phyloP scores from a whole-genome alignment of 2,113 vertebrate genomes.

The Osmerus eperlanus region DNA sequence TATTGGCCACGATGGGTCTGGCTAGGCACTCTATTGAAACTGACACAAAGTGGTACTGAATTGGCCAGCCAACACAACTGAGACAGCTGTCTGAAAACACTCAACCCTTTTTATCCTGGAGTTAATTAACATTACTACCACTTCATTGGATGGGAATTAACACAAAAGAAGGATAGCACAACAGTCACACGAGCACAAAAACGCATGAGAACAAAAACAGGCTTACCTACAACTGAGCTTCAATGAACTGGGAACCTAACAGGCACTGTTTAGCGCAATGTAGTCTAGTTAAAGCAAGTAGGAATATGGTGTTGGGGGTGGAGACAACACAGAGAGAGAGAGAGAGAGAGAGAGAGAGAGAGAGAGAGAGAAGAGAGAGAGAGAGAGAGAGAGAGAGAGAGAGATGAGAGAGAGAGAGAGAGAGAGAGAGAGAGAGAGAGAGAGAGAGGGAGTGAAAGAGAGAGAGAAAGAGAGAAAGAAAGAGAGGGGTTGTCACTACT shows the following conservation, averaged over 20 bases:
- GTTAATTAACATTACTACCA: conserved; percentile 10
- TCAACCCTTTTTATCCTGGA: background rate
- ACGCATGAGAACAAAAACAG: background rate
- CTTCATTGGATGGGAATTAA: background rate
- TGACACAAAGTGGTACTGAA: too few relatives aligned
- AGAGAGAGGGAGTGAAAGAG: background rate
- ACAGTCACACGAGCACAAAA: background rate
- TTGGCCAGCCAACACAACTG: background rate
- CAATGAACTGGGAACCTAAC: conserved; percentile 11
- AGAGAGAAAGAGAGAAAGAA: background rate
- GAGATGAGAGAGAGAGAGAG: background rate
- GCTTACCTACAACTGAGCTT: conserved; percentile 44
- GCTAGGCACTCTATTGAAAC: too few relatives aligned
- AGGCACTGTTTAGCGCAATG: conserved; percentile 19
- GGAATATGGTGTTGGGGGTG: conserved; percentile 9
- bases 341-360: background rate
- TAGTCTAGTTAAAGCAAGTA: background rate
- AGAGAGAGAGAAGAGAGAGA: background rate
- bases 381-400: too few relatives aligned
- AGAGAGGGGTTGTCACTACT: too few relatives aligned
- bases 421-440: too few relatives aligned
- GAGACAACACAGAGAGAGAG: background rate
- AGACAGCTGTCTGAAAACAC: background rate
- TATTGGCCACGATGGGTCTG: too few relatives aligned
- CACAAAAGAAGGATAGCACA: background rate